Base-by-base conservation (phyloP, 2,797 vertebrate species). In the Myotis myotis region DNA sequence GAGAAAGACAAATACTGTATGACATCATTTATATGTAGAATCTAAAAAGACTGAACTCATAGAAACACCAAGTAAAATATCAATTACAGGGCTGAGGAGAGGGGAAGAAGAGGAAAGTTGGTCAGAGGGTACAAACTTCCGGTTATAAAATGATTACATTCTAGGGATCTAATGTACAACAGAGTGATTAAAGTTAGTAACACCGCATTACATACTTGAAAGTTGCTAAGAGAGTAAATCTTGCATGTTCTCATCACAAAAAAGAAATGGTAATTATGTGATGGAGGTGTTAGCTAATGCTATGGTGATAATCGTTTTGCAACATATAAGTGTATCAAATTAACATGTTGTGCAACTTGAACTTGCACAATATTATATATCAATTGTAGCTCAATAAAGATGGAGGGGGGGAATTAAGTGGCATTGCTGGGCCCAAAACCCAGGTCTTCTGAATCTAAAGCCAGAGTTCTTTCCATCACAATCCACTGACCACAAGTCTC, bases 371-470 rank as follows among this genome's bases (percentile, higher is more conserved):
- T 64, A 25, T 66, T 82, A 49, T 15, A 22, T 6, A 20, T 66
- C 66, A 80, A 60, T 55, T 64, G 30, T 2, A 47, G 25, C 88
- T 91, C 38, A 41, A 49, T 28, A 83, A 76, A 83, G 33, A 71
- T 60, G 17, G 28, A 57, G 16, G 3, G 8, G 6, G n/a, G 25
- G 19, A 25, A 60, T 17, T 49, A 60, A 89, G 47, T 68, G 57
- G 41, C 57, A 91, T 2, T 4, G n/a, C 7, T 10, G 11, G 28
- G 36, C 28, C n/a, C 47, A 11, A 66, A 92, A 79, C 16, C 20
- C 66, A 90, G 13, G 36, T 66, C 79, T 90, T 89, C 79, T 51
- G 51, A 91, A 51, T 90, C 53, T 55, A 75, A 84, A 92, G 36
- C 25, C 74, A 85, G 81, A 53, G n/a, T 20, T 83, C 49, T 60